A percentile compares a stretch with the other conserved stretches of the same genome.
These are phyloP conservation scores for Stomorhina lunata DNA, from an alignment of 2,888 invertebrate genomes.

Conservation along the genomic window DNA sequence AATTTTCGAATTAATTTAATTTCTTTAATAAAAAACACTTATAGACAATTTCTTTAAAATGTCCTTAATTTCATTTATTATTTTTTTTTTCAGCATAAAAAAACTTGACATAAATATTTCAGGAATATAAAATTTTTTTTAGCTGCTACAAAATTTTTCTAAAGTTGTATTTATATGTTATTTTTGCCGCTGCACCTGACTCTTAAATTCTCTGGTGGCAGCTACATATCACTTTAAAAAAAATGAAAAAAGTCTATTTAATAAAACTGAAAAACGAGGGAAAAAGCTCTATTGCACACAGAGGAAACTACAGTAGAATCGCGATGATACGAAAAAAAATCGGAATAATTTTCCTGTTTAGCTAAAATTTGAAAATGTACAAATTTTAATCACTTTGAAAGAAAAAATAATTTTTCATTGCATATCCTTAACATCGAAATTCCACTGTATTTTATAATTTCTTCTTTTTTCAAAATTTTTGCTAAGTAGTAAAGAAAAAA, in stretches of 20 bases:
- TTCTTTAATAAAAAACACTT: too few species aligned
- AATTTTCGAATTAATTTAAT: too few species aligned
- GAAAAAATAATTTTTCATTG: too few species aligned
- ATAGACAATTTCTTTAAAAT: too few species aligned
- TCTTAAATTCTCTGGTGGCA: slow-evolving; percentile 43
- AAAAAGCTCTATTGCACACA: background rate
- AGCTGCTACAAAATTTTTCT: background rate
- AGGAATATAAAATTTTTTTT: slow-evolving; percentile 10
- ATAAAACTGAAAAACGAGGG: background rate
- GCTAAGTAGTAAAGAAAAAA: background rate
- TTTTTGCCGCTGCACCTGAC: slow-evolving; percentile 29
- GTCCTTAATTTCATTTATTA: too few species aligned
- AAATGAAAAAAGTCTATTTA: background rate
- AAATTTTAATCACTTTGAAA: too few species aligned
- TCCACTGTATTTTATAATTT: slow-evolving; percentile 48
- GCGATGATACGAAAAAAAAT: too few species aligned
- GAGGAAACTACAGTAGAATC: background rate
- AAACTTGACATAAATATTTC: slow-evolving; percentile 30
- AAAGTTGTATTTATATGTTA: slow-evolving; percentile 37
- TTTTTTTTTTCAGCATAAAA: background rate
- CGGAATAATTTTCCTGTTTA: too few species aligned
- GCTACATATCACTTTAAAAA: slow-evolving; percentile 23
- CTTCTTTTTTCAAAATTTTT: slow-evolving; percentile 18
- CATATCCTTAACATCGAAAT: too few species aligned
- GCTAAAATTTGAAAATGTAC: too few species aligned